Evolutionary conservation across 1,140 invertebrate genomes (phyloP).

Genomic region (Penaeus indicus): DNA sequence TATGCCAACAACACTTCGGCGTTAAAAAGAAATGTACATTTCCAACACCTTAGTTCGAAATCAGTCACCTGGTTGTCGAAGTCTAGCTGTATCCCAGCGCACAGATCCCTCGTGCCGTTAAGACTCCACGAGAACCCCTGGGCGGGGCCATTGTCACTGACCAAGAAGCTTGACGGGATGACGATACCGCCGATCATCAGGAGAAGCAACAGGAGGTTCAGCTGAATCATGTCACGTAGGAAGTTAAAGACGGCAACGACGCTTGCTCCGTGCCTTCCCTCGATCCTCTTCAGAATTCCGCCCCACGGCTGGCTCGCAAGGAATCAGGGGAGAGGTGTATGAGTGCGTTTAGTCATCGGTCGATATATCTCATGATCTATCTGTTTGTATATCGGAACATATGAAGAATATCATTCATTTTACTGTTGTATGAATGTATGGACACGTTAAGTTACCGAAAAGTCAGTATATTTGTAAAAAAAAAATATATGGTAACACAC

Average conservation of each 20-base stretch:
- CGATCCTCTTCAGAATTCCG: slow-evolving; percentile 49
- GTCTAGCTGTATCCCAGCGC: neutral
- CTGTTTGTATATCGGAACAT: too few relatives aligned
- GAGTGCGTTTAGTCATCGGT: neutral
- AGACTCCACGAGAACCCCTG: slow-evolving; percentile 29
- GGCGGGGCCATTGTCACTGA: neutral
- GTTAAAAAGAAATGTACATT: too few relatives aligned
- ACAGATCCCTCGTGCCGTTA: neutral
- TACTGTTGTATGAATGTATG: too few relatives aligned
- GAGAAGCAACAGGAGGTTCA: slow-evolving; percentile 45
- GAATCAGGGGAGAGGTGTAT: neutral
- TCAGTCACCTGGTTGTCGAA: too few relatives aligned
- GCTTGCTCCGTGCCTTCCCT: slow-evolving; percentile 52
- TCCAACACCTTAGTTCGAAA: too few relatives aligned
- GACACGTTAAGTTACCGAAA: too few relatives aligned
- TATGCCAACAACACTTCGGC: too few relatives aligned
- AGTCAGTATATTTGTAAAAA: too few relatives aligned
- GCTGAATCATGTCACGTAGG: slow-evolving; percentile 47
- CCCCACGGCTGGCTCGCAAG: slow-evolving; percentile 16
- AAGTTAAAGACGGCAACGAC: slow-evolving; percentile 60
- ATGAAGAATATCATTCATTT: too few relatives aligned
- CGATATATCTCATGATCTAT: too few relatives aligned
- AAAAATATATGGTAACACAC: too few relatives aligned
- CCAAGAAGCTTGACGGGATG: slow-evolving; percentile 31
- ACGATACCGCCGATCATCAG: slow-evolving; percentile 41